Conservation (phyloP, 2,888 invertebrate genomes). For the Macrophya annulata region DNA sequence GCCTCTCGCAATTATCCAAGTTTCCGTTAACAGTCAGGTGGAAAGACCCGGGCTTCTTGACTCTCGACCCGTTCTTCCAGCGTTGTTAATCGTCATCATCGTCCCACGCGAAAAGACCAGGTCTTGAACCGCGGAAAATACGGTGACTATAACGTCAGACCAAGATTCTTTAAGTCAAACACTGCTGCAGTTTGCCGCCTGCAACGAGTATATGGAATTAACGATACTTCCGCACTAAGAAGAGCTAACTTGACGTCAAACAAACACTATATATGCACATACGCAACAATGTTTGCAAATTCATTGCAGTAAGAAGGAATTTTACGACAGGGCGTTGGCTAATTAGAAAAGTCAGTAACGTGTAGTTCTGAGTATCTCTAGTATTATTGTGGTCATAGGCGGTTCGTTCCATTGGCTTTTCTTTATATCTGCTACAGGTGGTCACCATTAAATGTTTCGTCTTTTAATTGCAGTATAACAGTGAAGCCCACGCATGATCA, state of each 20-base stretch:
- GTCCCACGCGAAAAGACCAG: constrained; percentile 13
- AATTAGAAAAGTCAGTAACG: constrained; percentile 1
- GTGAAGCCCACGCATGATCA: constrained; percentile 16
- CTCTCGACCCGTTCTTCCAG: constrained; percentile 15
- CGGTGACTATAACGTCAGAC: constrained; percentile 5
- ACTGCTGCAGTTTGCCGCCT: constrained; percentile 3
- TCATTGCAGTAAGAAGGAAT: constrained; percentile 6
- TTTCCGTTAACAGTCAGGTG: constrained; percentile 54
- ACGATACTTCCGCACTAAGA: constrained; percentile 31
- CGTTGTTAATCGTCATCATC: constrained; percentile 3
- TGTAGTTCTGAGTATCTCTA: constrained; percentile 19
- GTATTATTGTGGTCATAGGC: background rate
- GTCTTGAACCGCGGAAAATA: constrained; percentile 2
- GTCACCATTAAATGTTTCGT: background rate
- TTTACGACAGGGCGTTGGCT: background rate
- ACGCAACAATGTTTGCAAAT: constrained; percentile 41
- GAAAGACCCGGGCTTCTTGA: constrained; percentile 34
- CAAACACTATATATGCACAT: background rate
- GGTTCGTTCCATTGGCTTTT: background rate
- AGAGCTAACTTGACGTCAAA: background rate
- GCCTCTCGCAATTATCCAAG: constrained; percentile 38
- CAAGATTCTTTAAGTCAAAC: constrained; percentile 11
- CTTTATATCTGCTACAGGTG: background rate
- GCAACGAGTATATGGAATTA: background rate
- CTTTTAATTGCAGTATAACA: constrained; percentile 7